Base-by-base conservation (phyloP, 2,888 invertebrate genomes). In the Conops quadrifasciatus region DNA sequence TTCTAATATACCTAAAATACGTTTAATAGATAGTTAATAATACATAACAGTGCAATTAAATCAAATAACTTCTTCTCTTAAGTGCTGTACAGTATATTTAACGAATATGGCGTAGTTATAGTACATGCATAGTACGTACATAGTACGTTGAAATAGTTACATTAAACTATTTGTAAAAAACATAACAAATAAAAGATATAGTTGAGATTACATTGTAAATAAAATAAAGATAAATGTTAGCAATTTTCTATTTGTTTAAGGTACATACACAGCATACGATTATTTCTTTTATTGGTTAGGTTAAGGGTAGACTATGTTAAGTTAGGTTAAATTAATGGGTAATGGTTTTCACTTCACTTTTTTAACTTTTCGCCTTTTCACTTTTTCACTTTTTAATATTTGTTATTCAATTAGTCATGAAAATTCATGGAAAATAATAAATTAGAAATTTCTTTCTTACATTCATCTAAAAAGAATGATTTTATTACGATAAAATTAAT, bases 11-110 rank as follows among this genome's bases (percentile, higher is more conserved):
- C 43, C 9, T 62, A 11, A 30, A 2, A 47, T 47, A 26, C 24
- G 43, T 26, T 64, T 7, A 36, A 21, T 64, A 24, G 43, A 26
- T 49, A 43, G 21, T 64, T 47, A 28, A 36, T 64, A 47, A 45
- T 64, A 47, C 1, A 16, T 47, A 51, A 30, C 16, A 43, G 16
- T 66, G 56, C 43, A 21, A 51, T 65, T 51, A 65, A 30, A 65
- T n/a, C 65, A 51, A 65, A 30, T 36, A 53, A 66, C 36, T 53
- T 56, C 53, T 36, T 56, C 43, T 43, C 28, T 56, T 56, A 56
- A 43, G 66, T 66, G 66, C 66, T 66, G 66, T 66, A 66, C 66
- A 66, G 26, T 49, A 65, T 56, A 49, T 65, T 26, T 28, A 43
- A 36, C 36, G 36, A 36, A 36, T 7, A 36, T 19, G 30, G 19